Percentiles rank a stretch among this genome's conserved stretches.
These are phyloP conservation scores for Simalia tracyae DNA, from an alignment of 2,797 vertebrate species.

Conservation along the genomic window DNA sequence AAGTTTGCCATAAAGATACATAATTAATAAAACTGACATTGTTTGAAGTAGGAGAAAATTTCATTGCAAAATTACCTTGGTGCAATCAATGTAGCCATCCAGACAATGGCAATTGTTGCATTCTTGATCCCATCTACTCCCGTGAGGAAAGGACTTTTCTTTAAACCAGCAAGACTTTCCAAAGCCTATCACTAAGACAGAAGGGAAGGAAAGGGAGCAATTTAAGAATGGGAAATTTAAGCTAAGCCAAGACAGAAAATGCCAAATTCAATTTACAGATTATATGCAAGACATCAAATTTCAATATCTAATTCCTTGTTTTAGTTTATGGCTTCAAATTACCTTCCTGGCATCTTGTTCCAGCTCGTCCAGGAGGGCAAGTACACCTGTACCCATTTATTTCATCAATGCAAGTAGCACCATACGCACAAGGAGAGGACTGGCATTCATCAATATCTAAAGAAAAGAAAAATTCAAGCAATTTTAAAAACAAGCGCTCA, in stretches of 20 bases:
- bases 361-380: constrained; percentile 86
- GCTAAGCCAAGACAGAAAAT: not conserved
- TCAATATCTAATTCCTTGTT: not conserved
- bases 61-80: constrained; percentile 79
- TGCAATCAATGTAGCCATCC: constrained; percentile 84
- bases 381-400: constrained; percentile 88
- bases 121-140: constrained; percentile 88
- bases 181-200: constrained; percentile 78
- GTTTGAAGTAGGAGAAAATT: not conserved
- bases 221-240: not conserved
- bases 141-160: constrained; percentile 82
- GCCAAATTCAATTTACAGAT: not conserved
- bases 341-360: constrained; percentile 89
- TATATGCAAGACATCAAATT: not conserved
- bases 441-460: constrained; percentile 95
- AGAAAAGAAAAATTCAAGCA: constrained; percentile 10
- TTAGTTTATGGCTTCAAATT: constrained; percentile 43
- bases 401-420: constrained; percentile 90
- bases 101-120: constrained; percentile 89
- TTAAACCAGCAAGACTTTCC: constrained; percentile 84
- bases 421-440: constrained; percentile 89
- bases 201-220: not conserved
- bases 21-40: not conserved
- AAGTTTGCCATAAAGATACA: not conserved
- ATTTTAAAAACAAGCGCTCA: not conserved